Percentiles rank a stretch among this genome's conserved stretches.
Evolutionary conservation across 2,888 invertebrate species (phyloP).

Genomic region (Mylabris sibirica): DNA sequence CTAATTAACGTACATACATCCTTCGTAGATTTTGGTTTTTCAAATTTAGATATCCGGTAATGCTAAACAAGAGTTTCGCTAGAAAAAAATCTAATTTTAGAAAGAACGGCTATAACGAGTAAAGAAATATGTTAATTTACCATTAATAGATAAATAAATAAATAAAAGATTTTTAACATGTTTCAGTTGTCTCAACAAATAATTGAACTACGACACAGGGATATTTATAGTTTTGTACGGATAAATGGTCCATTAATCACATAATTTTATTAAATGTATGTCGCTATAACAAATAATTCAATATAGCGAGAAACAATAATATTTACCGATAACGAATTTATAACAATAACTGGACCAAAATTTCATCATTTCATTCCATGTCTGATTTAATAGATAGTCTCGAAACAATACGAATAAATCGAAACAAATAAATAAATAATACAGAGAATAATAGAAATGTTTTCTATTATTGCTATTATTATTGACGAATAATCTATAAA

Average conservation of each 20-base stretch:
- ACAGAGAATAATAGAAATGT: not conserved
- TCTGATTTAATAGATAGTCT: not conserved
- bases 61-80: too few species aligned
- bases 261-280: not conserved
- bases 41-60: too few species aligned
- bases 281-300: slow-evolving; percentile 2
- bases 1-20: too few species aligned
- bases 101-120: too few species aligned
- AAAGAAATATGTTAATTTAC: not conserved
- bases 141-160: not conserved
- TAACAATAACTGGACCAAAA: not conserved
- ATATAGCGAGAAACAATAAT: not conserved
- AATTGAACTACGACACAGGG: not conserved
- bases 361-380: not conserved
- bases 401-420: not conserved
- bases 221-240: too few species aligned
- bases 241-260: not conserved
- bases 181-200: not conserved
- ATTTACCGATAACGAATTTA: not conserved
- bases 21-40: too few species aligned
- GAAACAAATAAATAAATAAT: not conserved
- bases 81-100: too few species aligned
- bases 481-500: not conserved
- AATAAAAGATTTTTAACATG: not conserved
- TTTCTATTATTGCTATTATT: not conserved